Conservation (phyloP, 2,797 vertebrate species). For the Megalops cyprinoides region DNA sequence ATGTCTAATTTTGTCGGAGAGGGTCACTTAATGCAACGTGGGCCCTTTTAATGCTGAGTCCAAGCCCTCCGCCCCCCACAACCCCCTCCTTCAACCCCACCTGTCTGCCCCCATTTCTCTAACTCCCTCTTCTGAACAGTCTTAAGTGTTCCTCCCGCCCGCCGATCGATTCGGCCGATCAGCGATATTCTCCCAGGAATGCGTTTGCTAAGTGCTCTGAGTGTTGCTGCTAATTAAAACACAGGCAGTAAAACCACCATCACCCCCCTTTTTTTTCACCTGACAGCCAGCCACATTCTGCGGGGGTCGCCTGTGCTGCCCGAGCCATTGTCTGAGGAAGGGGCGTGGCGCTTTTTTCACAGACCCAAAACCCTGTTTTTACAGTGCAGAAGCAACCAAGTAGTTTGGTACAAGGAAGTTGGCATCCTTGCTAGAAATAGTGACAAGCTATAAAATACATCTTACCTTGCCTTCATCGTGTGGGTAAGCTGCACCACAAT, state of each 20-base stretch:
- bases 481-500: not conserved
- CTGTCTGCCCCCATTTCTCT: constrained; percentile 1
- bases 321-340: not conserved
- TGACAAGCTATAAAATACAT: not conserved
- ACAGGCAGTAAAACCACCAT: constrained; percentile 12
- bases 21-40: constrained; percentile 26
- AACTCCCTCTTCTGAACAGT: constrained; percentile 23
- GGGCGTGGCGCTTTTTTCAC: too few relatives aligned
- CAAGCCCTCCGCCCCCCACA: not conserved
- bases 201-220: constrained; percentile 47
- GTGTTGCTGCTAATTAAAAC: constrained; percentile 55
- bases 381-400: not conserved
- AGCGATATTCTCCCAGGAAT: constrained; percentile 49
- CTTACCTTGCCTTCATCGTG: not conserved
- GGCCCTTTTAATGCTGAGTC: constrained; percentile 15
- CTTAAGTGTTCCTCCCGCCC: constrained; percentile 38
- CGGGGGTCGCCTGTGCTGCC: not conserved
- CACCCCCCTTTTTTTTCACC: constrained; percentile 19
- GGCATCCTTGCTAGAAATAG: not conserved
- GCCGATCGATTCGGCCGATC: constrained; percentile 52
- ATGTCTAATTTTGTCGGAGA: constrained; percentile 28
- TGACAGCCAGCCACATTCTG: constrained; percentile 17
- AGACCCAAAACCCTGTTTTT: not conserved
- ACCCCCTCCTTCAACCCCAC: constrained; percentile 12
- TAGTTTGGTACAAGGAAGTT: not conserved